phyloP scores from a whole-genome alignment of 2,888 invertebrate genomes.

The Phortica magna region DNA sequence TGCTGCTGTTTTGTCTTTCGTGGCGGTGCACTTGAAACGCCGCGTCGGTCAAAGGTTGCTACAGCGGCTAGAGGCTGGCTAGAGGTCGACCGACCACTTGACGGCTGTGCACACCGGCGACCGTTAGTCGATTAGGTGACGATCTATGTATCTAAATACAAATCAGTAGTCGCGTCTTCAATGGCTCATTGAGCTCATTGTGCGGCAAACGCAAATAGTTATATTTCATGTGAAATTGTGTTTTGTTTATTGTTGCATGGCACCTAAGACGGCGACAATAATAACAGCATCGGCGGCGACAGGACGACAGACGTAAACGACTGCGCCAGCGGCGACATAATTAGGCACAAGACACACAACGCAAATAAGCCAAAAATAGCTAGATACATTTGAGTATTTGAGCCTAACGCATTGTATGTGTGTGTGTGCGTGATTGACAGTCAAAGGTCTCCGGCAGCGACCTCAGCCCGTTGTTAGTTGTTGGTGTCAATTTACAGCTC shows the following conservation, averaged over 20 bases:
- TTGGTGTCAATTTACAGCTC: background rate
- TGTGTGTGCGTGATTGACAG: constrained; percentile 5
- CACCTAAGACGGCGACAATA: background rate
- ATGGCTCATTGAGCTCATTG: background rate
- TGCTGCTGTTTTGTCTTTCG: background rate
- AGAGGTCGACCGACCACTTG: background rate
- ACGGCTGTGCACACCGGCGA: background rate
- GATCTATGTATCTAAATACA: background rate
- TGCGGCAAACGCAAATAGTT: background rate
- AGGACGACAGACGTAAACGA: too few relatives aligned
- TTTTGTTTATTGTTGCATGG: background rate
- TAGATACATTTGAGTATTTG: background rate
- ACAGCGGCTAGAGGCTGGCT: constrained; percentile 7
- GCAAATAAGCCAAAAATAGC: background rate
- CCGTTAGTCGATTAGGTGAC: background rate
- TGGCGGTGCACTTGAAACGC: constrained; percentile 54
- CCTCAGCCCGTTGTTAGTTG: background rate
- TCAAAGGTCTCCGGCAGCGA: constrained; percentile 7
- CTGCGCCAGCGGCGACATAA: background rate
- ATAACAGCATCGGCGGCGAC: too few relatives aligned
- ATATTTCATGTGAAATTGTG: background rate
- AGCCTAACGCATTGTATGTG: background rate
- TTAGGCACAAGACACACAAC: background rate
- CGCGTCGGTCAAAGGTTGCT: too few relatives aligned
- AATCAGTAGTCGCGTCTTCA: background rate